Conservation (phyloP, 2,888 invertebrate genomes). For the Drosophila paranaensis region DNA sequence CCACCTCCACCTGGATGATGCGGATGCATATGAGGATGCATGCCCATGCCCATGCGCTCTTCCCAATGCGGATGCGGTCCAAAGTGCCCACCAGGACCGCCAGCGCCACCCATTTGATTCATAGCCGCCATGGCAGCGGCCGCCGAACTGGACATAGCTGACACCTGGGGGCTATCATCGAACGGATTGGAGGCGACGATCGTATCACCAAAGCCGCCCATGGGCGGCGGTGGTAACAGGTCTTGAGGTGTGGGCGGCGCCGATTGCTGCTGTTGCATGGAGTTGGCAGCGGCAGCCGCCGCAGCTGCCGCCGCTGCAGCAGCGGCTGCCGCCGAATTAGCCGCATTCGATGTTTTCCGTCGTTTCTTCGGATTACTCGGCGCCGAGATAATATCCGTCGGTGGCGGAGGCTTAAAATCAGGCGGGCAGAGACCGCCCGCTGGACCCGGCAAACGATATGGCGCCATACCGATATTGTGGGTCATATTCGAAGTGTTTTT, state of each 20-base stretch:
- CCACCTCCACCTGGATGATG: conserved; percentile 87
- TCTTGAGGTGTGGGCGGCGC: conserved; percentile 91
- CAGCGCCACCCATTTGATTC: conserved; percentile 86
- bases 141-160: conserved; percentile 84
- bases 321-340: conserved; percentile 86
- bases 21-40: conserved; percentile 90
- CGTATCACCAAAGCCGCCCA: conserved; percentile 96
- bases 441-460: conserved; percentile 90
- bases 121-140: conserved; percentile 87
- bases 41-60: conserved; percentile 85
- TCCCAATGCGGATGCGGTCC: conserved; percentile 84
- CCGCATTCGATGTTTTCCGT: conserved; percentile 91
- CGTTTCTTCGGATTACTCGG: conserved; percentile 95
- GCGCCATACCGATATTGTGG: conserved; percentile 93
- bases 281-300: conserved; percentile 84
- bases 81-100: conserved; percentile 77
- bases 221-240: conserved; percentile 90
- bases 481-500: conserved; percentile 87
- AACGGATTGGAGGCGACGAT: conserved; percentile 98
- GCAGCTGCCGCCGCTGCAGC: conserved; percentile 83
- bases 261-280: conserved; percentile 89
- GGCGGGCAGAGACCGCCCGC: conserved; percentile 88
- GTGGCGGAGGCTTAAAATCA: conserved; percentile 88
- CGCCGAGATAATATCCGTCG: conserved; percentile 90
- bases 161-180: conserved; percentile 92